Base-by-base conservation (phyloP, 2,113 vertebrate species). In the Poeciliopsis retropinna region DNA sequence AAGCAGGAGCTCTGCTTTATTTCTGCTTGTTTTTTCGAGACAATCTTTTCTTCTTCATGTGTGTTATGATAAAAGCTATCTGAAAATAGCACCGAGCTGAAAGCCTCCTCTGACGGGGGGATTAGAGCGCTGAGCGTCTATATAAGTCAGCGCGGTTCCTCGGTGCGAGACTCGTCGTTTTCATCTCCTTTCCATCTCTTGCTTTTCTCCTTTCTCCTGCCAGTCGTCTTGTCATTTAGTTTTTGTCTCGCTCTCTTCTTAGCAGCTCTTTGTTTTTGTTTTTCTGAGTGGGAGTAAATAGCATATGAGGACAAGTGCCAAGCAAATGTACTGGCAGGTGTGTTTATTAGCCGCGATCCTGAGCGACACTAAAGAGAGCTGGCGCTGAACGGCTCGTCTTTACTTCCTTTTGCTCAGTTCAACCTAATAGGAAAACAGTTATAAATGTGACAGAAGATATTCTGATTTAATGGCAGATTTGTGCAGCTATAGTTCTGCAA, bases 221-320 rank as follows among this genome's bases (percentile, higher is more conserved):
- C 66, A 83, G 57, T 83, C 82, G 60, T 64, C 68, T 28, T 70
- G 72, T 78, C 81, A 72, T 67, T 63, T 66, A 25, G 72, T 54
- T 68, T 37, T 32, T 11, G 34, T 37, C 6, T 12, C 29, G 63
- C 31, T 34, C n/a, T 22, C 25, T 64, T 64, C 62, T 66, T 66
- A 32, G 47, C 47, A 70, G 67, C 41, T 63, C 67, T 82, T 81
- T 87, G 72, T 82, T 76, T 83, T 81, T 87, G 66, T 82, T 76
- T 81, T n/a, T 70, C 47, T 66, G 75, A 74, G 81, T 70, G 76
- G 80, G 87, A 72, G 70, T 70, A 66, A 78, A 70, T 75, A 19
- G 61, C 57, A 22, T 28, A 27, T 1, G 28, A 39, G 25, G 39
- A 60, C 3, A 4, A 29, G 19, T 74, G 51, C 76, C 66, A 68